A percentile compares a stretch with the other conserved stretches of the same genome.
Evolutionary conservation across 1,140 invertebrate genomes (phyloP).

Genomic region (Araneus ventricosus): DNA sequence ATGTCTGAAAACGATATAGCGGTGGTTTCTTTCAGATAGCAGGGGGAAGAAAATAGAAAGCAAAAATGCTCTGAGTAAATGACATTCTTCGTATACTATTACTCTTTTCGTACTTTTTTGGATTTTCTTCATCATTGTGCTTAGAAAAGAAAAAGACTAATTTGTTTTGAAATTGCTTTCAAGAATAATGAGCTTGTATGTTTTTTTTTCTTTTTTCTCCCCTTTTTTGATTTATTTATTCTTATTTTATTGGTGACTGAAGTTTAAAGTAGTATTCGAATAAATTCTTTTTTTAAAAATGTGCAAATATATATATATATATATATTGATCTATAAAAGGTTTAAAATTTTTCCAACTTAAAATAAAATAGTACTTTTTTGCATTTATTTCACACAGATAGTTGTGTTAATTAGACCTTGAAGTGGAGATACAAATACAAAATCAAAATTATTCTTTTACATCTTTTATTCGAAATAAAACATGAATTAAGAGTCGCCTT

Average conservation of each 20-base stretch:
- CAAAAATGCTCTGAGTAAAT: neutral
- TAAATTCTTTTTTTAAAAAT: too few relatives aligned
- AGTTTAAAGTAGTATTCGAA: too few relatives aligned
- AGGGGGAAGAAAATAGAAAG: neutral
- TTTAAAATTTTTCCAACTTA: too few relatives aligned
- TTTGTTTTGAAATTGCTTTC: neutral
- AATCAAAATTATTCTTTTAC: too few relatives aligned
- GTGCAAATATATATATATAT: too few relatives aligned
- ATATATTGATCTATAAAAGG: too few relatives aligned
- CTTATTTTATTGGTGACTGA: neutral
- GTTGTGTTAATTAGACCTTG: too few relatives aligned
- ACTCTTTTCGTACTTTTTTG: neutral
- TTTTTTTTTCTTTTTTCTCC: neutral
- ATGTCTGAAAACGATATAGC: constrained; percentile 3
- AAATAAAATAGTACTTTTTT: too few relatives aligned
- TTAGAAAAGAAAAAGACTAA: neutral
- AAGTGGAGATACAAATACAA: too few relatives aligned
- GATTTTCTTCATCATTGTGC: neutral
- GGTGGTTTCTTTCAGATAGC: neutral
- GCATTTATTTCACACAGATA: too few relatives aligned
- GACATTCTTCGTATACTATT: neutral
- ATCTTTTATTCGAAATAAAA: too few relatives aligned
- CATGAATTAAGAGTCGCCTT: too few relatives aligned
- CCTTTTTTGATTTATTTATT: neutral
- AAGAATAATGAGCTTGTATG: neutral